A percentile compares a stretch with the other conserved stretches of the same genome.
Conservation (phyloP, 2,888 invertebrate genomes). For the Lampropteryx suffumata region DNA sequence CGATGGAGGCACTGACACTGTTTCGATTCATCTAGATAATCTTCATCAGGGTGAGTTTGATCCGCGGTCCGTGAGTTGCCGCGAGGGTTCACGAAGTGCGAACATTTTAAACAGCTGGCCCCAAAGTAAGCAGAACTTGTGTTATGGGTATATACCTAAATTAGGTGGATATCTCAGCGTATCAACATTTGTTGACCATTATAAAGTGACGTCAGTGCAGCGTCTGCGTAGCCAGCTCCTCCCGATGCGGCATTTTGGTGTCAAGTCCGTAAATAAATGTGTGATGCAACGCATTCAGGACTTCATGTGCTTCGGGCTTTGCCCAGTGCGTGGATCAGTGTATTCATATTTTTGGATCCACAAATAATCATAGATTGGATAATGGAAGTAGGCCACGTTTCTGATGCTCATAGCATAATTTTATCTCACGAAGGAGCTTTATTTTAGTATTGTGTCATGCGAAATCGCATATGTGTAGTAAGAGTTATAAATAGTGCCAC, state of each 20-base stretch:
- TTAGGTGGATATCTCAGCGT: not conserved
- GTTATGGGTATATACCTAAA: too few relatives aligned
- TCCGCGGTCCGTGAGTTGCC: too few relatives aligned
- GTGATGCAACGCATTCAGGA: constrained; percentile 61
- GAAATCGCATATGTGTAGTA: not conserved
- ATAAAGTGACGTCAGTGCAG: constrained; percentile 38
- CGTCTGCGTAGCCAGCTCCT: constrained; percentile 33
- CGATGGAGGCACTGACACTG: too few relatives aligned
- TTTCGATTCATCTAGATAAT: too few relatives aligned
- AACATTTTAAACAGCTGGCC: too few relatives aligned
- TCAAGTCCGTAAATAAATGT: constrained; percentile 66
- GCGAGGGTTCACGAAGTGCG: too few relatives aligned
- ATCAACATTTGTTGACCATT: constrained; percentile 23
- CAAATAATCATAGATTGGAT: constrained; percentile 38
- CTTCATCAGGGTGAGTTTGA: too few relatives aligned
- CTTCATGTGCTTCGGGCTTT: constrained; percentile 39
- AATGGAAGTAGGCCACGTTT: constrained; percentile 26
- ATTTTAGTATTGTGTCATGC: constrained; percentile 11
- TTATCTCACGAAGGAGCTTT: not conserved
- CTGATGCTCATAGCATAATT: not conserved
- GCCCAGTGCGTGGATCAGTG: constrained; percentile 16
- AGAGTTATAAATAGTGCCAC: constrained; percentile 1
- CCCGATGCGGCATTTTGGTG: constrained; percentile 51
- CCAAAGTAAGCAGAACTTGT: too few relatives aligned
- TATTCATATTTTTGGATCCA: constrained; percentile 42